Percentiles rank a stretch among this genome's conserved stretches.
Conservation (phyloP, 2,113 vertebrate species). For the Sebastes schlegelii region DNA sequence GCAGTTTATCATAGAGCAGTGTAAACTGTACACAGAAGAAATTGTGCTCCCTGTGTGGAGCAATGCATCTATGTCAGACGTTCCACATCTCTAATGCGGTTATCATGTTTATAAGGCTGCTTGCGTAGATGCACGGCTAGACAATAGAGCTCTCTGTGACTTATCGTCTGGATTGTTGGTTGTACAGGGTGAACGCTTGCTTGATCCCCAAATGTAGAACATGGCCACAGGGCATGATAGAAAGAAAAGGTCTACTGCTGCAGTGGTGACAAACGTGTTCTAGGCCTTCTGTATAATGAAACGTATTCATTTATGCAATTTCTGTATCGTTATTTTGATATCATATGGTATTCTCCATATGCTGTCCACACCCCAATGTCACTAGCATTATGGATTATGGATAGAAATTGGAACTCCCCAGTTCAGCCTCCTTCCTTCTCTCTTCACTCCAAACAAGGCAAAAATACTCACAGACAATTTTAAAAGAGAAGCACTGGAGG, state of each 20-base stretch:
- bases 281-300: not conserved
- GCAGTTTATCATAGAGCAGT: conserved; percentile 18
- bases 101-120: conserved; percentile 22
- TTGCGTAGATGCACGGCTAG: not conserved
- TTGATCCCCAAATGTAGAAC: not conserved
- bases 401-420: not conserved
- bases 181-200: not conserved
- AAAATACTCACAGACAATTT: not conserved
- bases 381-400: no score
- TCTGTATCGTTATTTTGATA: not conserved
- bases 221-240: not conserved
- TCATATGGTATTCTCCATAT: no score
- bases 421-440: not conserved
- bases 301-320: not conserved
- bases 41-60: not conserved
- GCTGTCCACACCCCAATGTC: no score
- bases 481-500: not conserved
- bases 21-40: conserved; percentile 27
- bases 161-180: not conserved
- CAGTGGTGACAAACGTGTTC: not conserved
- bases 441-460: not conserved
- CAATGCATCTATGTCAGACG: conserved; percentile 17
- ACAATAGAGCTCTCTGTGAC: not conserved
- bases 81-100: conserved; percentile 17
- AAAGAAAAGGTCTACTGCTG: not conserved